These are phyloP conservation scores for Tilapia sparmanii DNA, from an alignment of 2,113 vertebrate species.

Conservation along the genomic window DNA sequence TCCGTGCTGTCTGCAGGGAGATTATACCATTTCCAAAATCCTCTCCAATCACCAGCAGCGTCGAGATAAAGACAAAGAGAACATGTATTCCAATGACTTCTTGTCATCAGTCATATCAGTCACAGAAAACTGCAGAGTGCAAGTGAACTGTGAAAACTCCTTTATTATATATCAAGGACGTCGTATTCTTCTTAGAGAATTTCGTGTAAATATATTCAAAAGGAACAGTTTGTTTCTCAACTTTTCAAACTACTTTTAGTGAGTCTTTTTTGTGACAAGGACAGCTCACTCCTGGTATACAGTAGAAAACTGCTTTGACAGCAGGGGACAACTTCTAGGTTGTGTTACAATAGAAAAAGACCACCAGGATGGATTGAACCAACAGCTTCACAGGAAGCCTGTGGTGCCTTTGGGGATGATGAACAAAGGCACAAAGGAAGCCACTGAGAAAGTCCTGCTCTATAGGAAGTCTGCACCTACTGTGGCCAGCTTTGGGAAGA, in stretches of 20 bases:
- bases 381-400: slow-evolving; percentile 46
- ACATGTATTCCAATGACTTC: not conserved
- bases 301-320: slow-evolving; percentile 11
- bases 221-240: not conserved
- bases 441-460: slow-evolving; percentile 43
- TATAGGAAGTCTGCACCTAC: slow-evolving; percentile 40
- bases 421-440: slow-evolving; percentile 56
- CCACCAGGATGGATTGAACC: slow-evolving; percentile 53
- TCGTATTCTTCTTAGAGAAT: not conserved
- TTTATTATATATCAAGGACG: not conserved
- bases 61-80: slow-evolving; percentile 16
- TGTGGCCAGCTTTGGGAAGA: slow-evolving; percentile 26
- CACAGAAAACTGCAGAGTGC: not conserved
- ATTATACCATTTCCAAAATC: slow-evolving; percentile 11
- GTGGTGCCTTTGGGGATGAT: slow-evolving; percentile 43
- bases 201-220: not conserved
- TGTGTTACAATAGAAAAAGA: slow-evolving; percentile 45
- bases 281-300: slow-evolving; percentile 11
- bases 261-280: not conserved
- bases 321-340: slow-evolving; percentile 32
- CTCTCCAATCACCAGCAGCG: slow-evolving; percentile 11
- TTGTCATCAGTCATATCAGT: not conserved
- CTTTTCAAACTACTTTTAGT: not conserved
- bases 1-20: not conserved
- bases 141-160: not conserved